These are phyloP conservation scores for Opisthocomus hoazin DNA, from an alignment of 2,113 vertebrate genomes.

Conservation along the genomic window DNA sequence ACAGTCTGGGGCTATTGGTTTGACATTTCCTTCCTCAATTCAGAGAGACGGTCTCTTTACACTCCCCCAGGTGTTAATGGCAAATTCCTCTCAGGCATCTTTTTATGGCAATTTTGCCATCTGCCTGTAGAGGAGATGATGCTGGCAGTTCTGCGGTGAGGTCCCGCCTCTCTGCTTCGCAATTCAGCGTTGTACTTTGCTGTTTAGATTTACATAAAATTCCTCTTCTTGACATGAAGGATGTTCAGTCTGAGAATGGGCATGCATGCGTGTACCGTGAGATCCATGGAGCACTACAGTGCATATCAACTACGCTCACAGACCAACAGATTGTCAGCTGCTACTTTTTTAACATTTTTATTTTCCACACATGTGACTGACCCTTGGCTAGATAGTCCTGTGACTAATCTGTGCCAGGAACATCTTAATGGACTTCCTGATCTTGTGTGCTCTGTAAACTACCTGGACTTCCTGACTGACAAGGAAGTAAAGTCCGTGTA, in stretches of 20 bases:
- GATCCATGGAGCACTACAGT: neutral
- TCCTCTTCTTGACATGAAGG: neutral
- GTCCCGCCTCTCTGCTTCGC: neutral
- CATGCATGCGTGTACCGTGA: rapidly evolving
- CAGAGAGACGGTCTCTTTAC: neutral
- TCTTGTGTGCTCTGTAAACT: neutral
- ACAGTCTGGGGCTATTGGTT: neutral
- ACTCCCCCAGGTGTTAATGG: neutral
- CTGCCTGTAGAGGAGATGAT: neutral
- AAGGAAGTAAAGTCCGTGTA: neutral
- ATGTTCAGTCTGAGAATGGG: neutral
- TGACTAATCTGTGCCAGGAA: constrained; percentile 52
- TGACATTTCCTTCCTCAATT: neutral
- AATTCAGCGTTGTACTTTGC: neutral
- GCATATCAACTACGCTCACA: neutral
- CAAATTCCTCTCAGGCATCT: neutral
- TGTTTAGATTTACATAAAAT: neutral
- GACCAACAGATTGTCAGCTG: neutral
- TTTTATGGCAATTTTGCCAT: constrained; percentile 35
- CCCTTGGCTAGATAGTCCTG: constrained; percentile 31
- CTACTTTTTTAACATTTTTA: neutral
- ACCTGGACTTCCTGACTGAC: neutral
- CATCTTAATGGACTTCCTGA: constrained; percentile 47
- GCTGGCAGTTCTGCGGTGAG: neutral
- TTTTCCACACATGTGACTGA: constrained; percentile 47